Base-by-base conservation (phyloP, 2,888 invertebrate species). In the Diploptera punctata region DNA sequence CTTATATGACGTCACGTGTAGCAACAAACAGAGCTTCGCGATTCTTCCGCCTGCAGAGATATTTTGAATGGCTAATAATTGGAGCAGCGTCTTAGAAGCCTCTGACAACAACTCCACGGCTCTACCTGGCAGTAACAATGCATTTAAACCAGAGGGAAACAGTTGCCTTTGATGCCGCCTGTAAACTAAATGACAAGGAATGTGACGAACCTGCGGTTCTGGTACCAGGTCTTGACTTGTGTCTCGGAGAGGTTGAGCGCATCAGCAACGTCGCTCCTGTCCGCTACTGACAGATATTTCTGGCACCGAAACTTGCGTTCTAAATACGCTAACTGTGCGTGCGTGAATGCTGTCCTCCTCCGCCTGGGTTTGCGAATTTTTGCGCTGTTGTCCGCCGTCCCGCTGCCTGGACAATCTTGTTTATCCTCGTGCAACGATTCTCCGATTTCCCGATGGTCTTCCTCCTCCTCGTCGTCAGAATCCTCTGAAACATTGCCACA, bases 221-320 rank as follows among this genome's bases (percentile, higher is more conserved):
- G 94, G 79, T 94, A 97, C 97, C 97, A 97, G 1, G 97, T 97
- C 84, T 97, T 97, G 68, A 97, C 96, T 79, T 97, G 97, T 0
- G 97, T 97, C 84, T 97, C 97, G 43, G 95, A 93, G 29, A 97
- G 86, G 79, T 92, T 94, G 26, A 97, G 86, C 0, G 94, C 91
- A 79, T 96, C 95, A 0, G 97, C 97, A 0, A 97, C 96, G 81
- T 96, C 95, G 71, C 95, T 95, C 47, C 97, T 86, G 81, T 97
- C 97, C 0, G 96, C 95, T 7, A 97, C 97, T 74, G 95, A 95
- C 74, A 97, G 84, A 84, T 97, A 97, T 84, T 97, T 97, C 83
- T 97, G 97, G 79, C 95, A 94, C 9, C 96, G 88, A 82, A 97
- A 97, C 84, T 96, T 95, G 77, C 96, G 86, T 83, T 97, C 97